A percentile compares a stretch with the other conserved stretches of the same genome.
phyloP scores from a whole-genome alignment of 2,888 invertebrate species.

The Lithodes maja region DNA sequence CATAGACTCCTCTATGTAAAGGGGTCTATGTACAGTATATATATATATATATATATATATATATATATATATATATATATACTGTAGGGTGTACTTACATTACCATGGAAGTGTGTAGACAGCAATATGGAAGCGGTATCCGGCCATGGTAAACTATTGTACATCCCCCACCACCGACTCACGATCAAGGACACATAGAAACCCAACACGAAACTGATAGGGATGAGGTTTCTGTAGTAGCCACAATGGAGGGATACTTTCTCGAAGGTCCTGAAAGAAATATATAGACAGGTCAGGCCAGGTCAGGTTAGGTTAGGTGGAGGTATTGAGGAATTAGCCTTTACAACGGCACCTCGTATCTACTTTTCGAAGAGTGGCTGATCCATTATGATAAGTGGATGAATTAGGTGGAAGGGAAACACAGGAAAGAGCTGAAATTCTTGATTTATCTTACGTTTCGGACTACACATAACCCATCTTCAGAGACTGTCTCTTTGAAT shows the following conservation, averaged over 20 bases:
- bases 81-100: background rate
- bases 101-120: constrained; percentile 42
- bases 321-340: no score
- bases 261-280: constrained; percentile 42
- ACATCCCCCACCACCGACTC: constrained; percentile 54
- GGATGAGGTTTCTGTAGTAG: constrained; percentile 45
- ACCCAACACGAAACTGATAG: constrained; percentile 48
- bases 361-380: no score
- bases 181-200: constrained; percentile 52
- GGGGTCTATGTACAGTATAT: background rate
- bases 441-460: no score
- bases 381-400: no score
- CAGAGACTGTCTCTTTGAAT: no score
- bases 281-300: background rate
- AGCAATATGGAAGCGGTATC: constrained; percentile 32
- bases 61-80: background rate
- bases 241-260: constrained; percentile 41
- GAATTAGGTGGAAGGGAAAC: no score
- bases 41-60: background rate
- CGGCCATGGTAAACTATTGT: constrained; percentile 43
- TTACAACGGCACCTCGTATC: no score
- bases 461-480: no score
- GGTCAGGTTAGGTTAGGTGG: no score
- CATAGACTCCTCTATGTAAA: no score
- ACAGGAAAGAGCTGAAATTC: no score